Conservation (phyloP, 2,113 vertebrate species). For the Oxygymnocypris stewartii region DNA sequence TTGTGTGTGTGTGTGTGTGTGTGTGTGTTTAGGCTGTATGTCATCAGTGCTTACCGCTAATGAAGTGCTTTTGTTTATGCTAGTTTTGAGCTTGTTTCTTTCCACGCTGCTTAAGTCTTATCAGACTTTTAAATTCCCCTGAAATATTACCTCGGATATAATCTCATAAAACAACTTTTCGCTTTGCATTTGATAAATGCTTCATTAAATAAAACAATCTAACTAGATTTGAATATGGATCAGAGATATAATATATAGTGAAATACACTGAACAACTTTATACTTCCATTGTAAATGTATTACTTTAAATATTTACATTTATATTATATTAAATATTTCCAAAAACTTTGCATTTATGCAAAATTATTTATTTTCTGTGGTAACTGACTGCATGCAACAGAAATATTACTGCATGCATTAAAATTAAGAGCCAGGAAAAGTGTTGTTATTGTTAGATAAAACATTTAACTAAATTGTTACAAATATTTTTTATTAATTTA, state of each 20-base stretch:
- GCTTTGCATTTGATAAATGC: background rate
- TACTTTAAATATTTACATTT: background rate
- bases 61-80: background rate
- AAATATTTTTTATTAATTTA: too few relatives aligned
- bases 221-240: background rate
- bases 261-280: background rate
- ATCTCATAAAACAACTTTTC: background rate
- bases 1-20: conserved; percentile 23
- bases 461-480: too few relatives aligned
- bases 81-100: background rate
- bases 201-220: too few relatives aligned
- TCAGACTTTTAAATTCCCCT: background rate
- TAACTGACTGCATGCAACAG: too few relatives aligned
- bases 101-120: background rate
- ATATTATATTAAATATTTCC: too few relatives aligned
- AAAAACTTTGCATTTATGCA: too few relatives aligned
- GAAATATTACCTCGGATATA: background rate
- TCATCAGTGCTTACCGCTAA: background rate
- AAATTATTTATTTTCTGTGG: too few relatives aligned
- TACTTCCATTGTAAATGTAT: background rate
- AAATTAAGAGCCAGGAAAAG: too few relatives aligned
- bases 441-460: background rate
- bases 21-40: background rate
- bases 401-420: too few relatives aligned
- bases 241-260: background rate